Conservation (phyloP, 2,888 invertebrate genomes). For the Deilephila porcellus region DNA sequence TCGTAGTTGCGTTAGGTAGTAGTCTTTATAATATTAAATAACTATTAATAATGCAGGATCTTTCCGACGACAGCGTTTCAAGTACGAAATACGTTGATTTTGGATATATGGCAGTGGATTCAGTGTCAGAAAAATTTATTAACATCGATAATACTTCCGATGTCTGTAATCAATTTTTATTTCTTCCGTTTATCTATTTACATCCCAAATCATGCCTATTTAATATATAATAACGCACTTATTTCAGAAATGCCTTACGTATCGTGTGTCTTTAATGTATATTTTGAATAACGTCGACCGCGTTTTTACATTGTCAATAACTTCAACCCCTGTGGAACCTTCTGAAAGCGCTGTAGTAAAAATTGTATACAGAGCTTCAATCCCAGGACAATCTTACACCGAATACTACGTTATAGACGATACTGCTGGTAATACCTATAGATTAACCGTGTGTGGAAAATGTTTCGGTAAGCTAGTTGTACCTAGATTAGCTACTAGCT, state of each 20-base stretch:
- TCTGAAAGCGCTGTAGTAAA: conserved; percentile 58
- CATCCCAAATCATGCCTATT: background rate
- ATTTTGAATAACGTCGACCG: conserved; percentile 70
- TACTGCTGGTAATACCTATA: conserved; percentile 61
- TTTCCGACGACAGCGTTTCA: conserved; percentile 57
- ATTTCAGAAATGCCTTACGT: conserved; percentile 61
- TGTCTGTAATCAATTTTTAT: conserved; percentile 50
- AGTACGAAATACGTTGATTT: conserved; percentile 67
- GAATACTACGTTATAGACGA: conserved; percentile 76
- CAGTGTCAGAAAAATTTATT: conserved; percentile 59
- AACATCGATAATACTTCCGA: conserved; percentile 60
- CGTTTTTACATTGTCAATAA: conserved; percentile 66
- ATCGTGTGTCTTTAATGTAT: conserved; percentile 68
- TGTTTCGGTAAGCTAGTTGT: conserved; percentile 63
- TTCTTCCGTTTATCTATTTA: background rate
- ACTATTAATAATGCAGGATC: conserved; percentile 46
- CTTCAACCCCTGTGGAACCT: conserved; percentile 60
- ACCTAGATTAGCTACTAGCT: background rate
- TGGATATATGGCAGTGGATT: conserved; percentile 68
- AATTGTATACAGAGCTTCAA: conserved; percentile 66
- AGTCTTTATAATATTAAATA: background rate
- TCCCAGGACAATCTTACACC: conserved; percentile 70
- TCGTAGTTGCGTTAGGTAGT: background rate
- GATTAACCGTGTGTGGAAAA: conserved; percentile 69
- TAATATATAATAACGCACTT: background rate